Evolutionary conservation across 2,113 vertebrate species (phyloP), one percentile per base, ranked within the genome.

Genomic region (Rhipidura dahli): DNA sequence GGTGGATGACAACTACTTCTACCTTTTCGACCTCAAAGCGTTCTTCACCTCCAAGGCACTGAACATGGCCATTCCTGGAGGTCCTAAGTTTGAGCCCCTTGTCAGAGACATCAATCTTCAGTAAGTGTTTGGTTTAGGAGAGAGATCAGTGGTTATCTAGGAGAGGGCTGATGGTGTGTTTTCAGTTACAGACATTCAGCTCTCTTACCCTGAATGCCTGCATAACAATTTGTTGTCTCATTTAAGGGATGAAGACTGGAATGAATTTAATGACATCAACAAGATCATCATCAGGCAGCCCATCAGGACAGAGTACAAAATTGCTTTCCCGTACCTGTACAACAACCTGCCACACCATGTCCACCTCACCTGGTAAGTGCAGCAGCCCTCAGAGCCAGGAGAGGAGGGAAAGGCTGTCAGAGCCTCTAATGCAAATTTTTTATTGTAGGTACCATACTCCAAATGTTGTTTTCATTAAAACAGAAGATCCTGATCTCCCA

Each of bases 191-290:
- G 15, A 7, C 20, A 4, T 57, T 84, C 63, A 16, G 2, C 2
- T 82, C 40, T 72, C 30, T 37, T 9, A 10, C 8, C 6, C 5
- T 42, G n/a, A 64, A 44, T 56, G 47, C 15, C 35, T 6, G 0
- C 33, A 2, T 49, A 33, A 89, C 9, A 7, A 2, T 13, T 45
- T 88, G 63, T 75, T 86, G 23, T 87, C 71, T 81, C 37, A 3
- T 61, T 80, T 10, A 73, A 99, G 99, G 97, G 99, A 99, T 97
- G 99, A 99, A 98, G 99, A 99, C 96, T 99, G 99, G 99, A 99
- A 99, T 47, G 99, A 99, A 92, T 99, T 99, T 96, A 99, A 99
- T 23, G 99, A 99, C 97, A 99, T 99, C 97, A 99, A 99, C 97
- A 99, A 99, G 93, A 99, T 99, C 92, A 99, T 99, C 97, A 99